Percentiles rank a stretch among this genome's conserved stretches.
These are phyloP conservation scores for Anguilla pacifica DNA, from an alignment of 2,797 vertebrate species.

Conservation along the genomic window DNA sequence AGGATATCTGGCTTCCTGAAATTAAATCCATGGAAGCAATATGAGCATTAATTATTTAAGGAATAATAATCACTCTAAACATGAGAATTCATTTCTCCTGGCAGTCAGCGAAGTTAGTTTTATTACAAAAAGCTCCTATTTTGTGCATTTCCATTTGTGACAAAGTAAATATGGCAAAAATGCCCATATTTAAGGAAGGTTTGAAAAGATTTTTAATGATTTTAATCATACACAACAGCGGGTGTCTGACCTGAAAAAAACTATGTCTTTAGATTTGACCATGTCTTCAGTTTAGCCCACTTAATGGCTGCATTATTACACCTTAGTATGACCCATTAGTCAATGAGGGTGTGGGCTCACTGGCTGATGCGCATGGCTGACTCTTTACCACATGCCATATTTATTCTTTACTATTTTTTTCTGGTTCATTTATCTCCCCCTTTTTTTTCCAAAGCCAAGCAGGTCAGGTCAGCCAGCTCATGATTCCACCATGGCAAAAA, in stretches of 20 bases:
- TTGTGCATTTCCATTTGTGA: not conserved
- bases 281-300: conserved; percentile 21
- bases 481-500: conserved; percentile 47
- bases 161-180: not conserved
- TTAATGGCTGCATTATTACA: conserved; percentile 36
- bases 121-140: conserved; percentile 33
- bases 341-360: conserved; percentile 42
- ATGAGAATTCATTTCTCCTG: conserved; percentile 26
- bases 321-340: conserved; percentile 48
- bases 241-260: not conserved
- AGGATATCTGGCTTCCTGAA: conserved; percentile 28
- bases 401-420: conserved; percentile 40
- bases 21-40: conserved; percentile 41
- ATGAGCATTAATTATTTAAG: conserved; percentile 51
- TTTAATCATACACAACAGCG: not conserved
- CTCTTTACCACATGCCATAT: conserved; percentile 46
- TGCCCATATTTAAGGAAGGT: not conserved
- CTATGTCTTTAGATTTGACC: not conserved
- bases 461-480: conserved; percentile 48
- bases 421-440: conserved; percentile 40
- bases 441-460: conserved; percentile 45
- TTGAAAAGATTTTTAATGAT: not conserved
- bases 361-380: conserved; percentile 41
- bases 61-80: conserved; percentile 38
- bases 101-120: conserved; percentile 18